These are phyloP conservation scores for Copsychus sechellarum DNA, from an alignment of 2,113 vertebrate species.

Conservation along the genomic window DNA sequence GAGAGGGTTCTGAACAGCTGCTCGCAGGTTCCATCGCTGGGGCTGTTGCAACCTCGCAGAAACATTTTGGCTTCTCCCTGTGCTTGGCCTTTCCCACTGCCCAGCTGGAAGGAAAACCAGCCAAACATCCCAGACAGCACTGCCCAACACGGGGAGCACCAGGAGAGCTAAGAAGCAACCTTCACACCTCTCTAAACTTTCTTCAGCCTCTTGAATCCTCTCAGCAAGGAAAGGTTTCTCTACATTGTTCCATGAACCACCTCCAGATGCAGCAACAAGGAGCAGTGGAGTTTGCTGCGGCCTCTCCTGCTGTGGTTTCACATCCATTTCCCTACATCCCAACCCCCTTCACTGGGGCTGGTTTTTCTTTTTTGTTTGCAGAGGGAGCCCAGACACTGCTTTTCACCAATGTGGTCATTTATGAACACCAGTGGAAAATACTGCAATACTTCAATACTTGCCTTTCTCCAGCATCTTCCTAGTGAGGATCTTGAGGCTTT, in stretches of 20 bases:
- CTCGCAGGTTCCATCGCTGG: accelerated
- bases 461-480: neutral
- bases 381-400: neutral
- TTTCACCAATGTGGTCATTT: neutral
- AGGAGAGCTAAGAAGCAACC: neutral
- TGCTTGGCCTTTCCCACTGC: neutral
- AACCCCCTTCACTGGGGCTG: neutral
- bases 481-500: neutral
- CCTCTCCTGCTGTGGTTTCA: neutral
- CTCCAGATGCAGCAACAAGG: neutral
- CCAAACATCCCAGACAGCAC: too few species aligned
- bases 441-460: neutral
- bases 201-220: neutral
- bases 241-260: accelerated
- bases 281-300: neutral
- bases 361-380: neutral
- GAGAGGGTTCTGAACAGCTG: neutral
- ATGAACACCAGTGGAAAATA: neutral
- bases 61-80: neutral
- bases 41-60: neutral
- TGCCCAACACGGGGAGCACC: neutral
- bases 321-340: neutral
- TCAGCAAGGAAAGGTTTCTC: neutral
- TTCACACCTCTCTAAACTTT: neutral
- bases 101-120: neutral